phyloP scores from a whole-genome alignment of 2,888 invertebrate species.

The Ceramica pisi region DNA sequence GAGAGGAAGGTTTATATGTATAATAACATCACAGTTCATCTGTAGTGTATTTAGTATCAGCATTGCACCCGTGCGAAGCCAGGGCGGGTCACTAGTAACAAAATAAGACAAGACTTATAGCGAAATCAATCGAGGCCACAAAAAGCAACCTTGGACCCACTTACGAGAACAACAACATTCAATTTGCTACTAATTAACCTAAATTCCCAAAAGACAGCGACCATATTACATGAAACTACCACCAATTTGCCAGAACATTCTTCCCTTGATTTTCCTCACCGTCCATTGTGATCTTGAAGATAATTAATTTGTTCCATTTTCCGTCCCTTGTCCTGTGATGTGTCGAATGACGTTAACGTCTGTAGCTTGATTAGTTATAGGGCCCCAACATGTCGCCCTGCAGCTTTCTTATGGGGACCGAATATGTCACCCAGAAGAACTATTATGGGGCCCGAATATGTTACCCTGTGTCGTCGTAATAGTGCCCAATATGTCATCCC shows the following conservation, averaged over 20 bases:
- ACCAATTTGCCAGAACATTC: constrained; percentile 32
- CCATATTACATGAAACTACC: constrained; percentile 16
- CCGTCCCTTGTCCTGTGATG: constrained; percentile 2
- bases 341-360: constrained; percentile 38
- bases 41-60: no score
- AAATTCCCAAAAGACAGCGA: constrained; percentile 35
- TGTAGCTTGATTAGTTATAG: constrained; percentile 51
- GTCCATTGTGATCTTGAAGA: constrained; percentile 24
- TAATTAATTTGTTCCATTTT: constrained; percentile 45
- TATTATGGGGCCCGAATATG: constrained; percentile 22
- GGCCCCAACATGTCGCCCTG: constrained; percentile 31
- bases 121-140: constrained; percentile 1
- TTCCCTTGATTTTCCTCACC: constrained; percentile 23
- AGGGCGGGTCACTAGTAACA: background rate
- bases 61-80: no score
- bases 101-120: background rate
- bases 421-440: constrained; percentile 30
- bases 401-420: constrained; percentile 29
- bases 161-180: constrained; percentile 24
- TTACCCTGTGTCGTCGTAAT: constrained; percentile 16
- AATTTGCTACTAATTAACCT: constrained; percentile 30
- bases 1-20: no score
- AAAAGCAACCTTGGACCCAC: background rate
- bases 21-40: no score
- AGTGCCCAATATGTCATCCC: constrained; percentile 44